A percentile compares a stretch with the other conserved stretches of the same genome.
Evolutionary conservation across 2,113 vertebrate species (phyloP).

Genomic region (Chinchilla lanigera): DNA sequence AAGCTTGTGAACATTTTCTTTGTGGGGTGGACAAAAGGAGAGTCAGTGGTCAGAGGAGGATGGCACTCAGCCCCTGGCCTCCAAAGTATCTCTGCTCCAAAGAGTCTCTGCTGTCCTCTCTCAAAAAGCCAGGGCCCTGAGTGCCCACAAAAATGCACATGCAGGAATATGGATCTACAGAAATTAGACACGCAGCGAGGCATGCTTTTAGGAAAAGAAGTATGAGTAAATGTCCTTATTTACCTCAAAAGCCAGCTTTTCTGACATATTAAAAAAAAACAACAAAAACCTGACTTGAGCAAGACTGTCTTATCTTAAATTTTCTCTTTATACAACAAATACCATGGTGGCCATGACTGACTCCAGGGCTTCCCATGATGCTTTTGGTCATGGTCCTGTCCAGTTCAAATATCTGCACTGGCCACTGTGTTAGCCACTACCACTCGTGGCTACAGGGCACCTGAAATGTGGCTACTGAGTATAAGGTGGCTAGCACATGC

Average conservation of each 20-base stretch:
- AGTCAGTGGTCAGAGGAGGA: not conserved
- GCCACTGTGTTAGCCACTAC: not conserved
- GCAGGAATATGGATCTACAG: not conserved
- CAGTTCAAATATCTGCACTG: not conserved
- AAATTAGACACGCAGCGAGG: not conserved
- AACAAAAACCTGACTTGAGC: not conserved
- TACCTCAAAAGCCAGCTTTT: not conserved
- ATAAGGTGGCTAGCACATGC: not conserved
- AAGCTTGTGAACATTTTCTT: not conserved
- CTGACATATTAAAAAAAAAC: not conserved
- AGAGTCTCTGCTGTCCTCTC: not conserved
- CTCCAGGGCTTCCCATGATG: not conserved
- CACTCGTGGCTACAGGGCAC: not conserved
- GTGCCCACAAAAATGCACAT: not conserved
- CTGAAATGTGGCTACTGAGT: not conserved
- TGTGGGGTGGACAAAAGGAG: not conserved
- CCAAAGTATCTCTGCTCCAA: not conserved
- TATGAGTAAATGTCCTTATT: not conserved
- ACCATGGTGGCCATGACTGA: not conserved
- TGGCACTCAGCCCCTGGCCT: not conserved
- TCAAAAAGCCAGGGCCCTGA: not conserved
- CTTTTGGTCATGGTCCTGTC: not conserved
- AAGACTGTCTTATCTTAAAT: not conserved
- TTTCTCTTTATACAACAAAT: not conserved
- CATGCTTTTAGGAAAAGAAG: slow-evolving; percentile 21